Evolutionary conservation across 2,888 invertebrate species (phyloP).

Genomic region (Tipula vernalis): DNA sequence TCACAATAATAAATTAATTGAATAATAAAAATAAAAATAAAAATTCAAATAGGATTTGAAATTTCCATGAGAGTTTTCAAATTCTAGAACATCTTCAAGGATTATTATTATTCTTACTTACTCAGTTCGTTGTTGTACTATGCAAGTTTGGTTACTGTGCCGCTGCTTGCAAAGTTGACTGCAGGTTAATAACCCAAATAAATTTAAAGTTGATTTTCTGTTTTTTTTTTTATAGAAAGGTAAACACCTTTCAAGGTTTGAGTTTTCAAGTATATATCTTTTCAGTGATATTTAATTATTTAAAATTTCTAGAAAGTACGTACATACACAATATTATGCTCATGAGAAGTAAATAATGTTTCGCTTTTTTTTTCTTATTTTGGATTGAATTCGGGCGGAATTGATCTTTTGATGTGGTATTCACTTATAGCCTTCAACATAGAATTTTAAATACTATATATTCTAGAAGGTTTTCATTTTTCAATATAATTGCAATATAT

Average conservation of each 20-base stretch:
- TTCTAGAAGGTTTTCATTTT: not conserved
- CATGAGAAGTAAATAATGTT: not conserved
- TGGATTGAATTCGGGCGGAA: not conserved
- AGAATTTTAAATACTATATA: not conserved
- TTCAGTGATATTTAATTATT: conserved; percentile 4
- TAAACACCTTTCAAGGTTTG: not conserved
- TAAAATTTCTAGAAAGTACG: not conserved
- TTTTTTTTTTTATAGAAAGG: not conserved
- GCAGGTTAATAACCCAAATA: not conserved
- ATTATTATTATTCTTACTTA: not conserved
- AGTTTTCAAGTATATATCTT: not conserved
- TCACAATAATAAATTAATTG: not conserved
- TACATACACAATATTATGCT: not conserved
- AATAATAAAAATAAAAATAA: not conserved
- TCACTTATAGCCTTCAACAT: not conserved
- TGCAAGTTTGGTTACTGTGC: not conserved
- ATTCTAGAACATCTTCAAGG: not conserved
- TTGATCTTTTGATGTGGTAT: not conserved
- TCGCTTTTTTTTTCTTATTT: not conserved
- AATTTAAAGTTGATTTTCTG: not conserved
- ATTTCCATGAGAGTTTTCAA: not conserved
- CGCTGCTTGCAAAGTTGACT: not conserved
- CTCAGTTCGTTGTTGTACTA: not conserved
- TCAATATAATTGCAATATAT: not conserved
- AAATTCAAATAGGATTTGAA: not conserved